Base-by-base conservation (phyloP, 2,113 vertebrate genomes). In the Chloebia gouldiae region DNA sequence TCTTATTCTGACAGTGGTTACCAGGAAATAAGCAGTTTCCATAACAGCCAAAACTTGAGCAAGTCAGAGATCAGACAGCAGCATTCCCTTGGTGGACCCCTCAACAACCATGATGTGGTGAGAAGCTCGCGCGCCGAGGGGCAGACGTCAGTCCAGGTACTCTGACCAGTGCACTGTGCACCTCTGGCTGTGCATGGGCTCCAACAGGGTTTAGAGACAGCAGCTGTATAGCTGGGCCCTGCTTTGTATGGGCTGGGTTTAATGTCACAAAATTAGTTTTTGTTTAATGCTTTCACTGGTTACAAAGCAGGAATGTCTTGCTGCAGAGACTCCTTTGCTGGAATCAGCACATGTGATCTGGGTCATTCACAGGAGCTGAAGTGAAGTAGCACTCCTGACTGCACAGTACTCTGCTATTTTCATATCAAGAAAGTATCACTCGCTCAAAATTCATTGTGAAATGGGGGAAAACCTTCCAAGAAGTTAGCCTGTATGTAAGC, bases 1-100 rank as follows among this genome's bases (percentile, higher is more conserved):
- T 99, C 99, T 17, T 99, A 99, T 79, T 99, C 99, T 24, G 99
- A 99, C 97, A 99, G 99, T 54, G 99, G 99, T 93, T 99, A 99
- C 97, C 99, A 99, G 96, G 99, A 99, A 98, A 98, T 99, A 85
- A 98, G 98, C 96, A 99, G 98, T 97, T 99, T 99, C 97, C 98
- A 98, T 97, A 98, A 98, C 96, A 98, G 97, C 98, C 99, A 99
- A 88, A 98, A 97, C 81, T 60, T 98, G 97, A 98, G 93, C 95
- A 99, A 99, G 96, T 77, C 98, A 31, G 99, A 99, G 94, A 97
- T 97, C 81, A 98, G 98, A 94, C 98, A 98, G 71, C 99, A 99
- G 93, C 98, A 99, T 92, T 98, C 99, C 54, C 98, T 98, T 92
- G 96, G 60, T 86, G 98, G 92, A 95, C 84, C 98, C 25, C 90